These are phyloP conservation scores for Masticophis lateralis DNA, from an alignment of 2,797 vertebrate species.

Conservation along the genomic window DNA sequence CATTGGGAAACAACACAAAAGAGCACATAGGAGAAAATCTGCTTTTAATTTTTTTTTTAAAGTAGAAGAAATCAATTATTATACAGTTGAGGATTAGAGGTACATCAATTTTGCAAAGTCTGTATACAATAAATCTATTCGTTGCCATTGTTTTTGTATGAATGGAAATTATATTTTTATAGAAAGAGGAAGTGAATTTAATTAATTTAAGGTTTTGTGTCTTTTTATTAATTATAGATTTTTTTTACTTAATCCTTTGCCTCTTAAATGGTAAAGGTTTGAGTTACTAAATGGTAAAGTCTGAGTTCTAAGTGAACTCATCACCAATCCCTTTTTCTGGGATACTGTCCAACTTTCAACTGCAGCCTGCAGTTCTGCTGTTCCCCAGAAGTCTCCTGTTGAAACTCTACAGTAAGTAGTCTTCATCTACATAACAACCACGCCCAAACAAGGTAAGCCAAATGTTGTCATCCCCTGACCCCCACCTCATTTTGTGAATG, in stretches of 20 bases:
- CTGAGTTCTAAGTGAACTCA: not conserved
- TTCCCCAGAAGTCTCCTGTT: not conserved
- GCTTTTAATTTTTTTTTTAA: not conserved
- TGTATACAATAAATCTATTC: not conserved
- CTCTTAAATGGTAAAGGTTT: not conserved
- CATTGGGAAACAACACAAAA: not conserved
- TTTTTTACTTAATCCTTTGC: not conserved
- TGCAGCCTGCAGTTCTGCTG: not conserved
- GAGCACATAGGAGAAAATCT: not conserved
- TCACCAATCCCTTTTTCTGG: not conserved
- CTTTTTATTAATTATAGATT: not conserved
- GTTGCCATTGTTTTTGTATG: not conserved
- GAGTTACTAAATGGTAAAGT: not conserved
- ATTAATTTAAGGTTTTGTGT: not conserved
- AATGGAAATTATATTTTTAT: not conserved
- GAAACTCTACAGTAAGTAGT: not conserved
- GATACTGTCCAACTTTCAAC: not conserved
- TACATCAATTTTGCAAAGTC: not conserved
- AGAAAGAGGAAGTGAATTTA: not conserved
- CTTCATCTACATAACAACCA: not conserved
- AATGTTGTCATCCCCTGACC: not conserved
- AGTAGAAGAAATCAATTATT: not conserved
- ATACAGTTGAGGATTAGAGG: not conserved
- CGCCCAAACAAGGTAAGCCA: not conserved
- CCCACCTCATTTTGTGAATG: not conserved